Percentiles rank a stretch among this genome's conserved stretches.
Conservation (phyloP, 2,113 vertebrate genomes). For the Ondatra zibethicus region DNA sequence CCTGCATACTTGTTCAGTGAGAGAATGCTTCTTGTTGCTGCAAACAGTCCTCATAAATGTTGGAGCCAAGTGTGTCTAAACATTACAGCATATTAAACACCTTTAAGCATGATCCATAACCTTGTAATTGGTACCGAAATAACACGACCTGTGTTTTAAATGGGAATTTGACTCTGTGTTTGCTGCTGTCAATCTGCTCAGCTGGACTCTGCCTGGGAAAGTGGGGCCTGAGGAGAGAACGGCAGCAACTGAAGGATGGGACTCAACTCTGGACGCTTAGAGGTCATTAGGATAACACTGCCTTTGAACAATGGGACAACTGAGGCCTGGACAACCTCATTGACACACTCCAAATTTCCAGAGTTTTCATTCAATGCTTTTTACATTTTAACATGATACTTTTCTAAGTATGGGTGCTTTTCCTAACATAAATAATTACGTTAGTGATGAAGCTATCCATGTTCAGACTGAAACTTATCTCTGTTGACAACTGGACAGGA, state of each 20-base stretch:
- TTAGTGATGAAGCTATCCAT: not conserved
- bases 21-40: slow-evolving; percentile 82
- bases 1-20: slow-evolving; percentile 83
- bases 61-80: slow-evolving; percentile 83
- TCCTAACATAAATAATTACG: not conserved
- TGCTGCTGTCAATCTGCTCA: slow-evolving; percentile 32
- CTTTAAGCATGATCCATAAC: slow-evolving; percentile 79
- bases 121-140: slow-evolving; percentile 74
- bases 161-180: slow-evolving; percentile 21
- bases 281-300: slow-evolving; percentile 47
- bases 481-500: not conserved
- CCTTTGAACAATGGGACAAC: not conserved
- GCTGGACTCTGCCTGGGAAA: not conserved
- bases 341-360: not conserved
- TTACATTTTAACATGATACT: not conserved
- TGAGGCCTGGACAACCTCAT: not conserved
- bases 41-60: slow-evolving; percentile 86
- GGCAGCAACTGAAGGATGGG: not conserved
- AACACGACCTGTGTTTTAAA: slow-evolving; percentile 76
- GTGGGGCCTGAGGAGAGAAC: not conserved
- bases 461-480: not conserved
- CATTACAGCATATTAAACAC: slow-evolving; percentile 82
- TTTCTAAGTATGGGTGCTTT: not conserved
- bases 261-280: not conserved
- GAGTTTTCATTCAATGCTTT: not conserved